phyloP scores from a whole-genome alignment of 2,797 vertebrate species.

The Poecilia wingei region DNA sequence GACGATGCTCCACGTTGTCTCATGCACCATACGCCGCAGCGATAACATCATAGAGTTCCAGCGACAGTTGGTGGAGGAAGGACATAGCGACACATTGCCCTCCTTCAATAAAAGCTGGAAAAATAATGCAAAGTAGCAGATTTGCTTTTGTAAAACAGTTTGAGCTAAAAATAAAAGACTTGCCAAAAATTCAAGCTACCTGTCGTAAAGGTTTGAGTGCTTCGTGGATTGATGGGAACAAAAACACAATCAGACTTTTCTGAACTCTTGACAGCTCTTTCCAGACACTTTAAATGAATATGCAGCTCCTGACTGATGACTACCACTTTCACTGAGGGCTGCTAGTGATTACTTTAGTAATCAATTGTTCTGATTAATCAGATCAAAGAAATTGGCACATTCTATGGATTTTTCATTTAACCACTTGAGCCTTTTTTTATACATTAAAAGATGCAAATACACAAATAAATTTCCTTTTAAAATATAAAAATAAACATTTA shows the following conservation, averaged over 20 bases:
- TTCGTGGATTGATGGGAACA: neutral
- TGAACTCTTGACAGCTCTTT: neutral
- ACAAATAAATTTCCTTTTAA: too few relatives aligned
- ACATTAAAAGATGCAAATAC: too few relatives aligned
- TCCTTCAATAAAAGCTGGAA: constrained; percentile 75
- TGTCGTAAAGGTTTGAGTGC: neutral
- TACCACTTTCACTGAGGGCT: neutral
- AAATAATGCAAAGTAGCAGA: neutral
- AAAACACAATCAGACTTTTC: neutral
- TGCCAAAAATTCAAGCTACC: neutral
- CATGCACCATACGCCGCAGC: constrained; percentile 73
- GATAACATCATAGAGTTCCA: constrained; percentile 80
- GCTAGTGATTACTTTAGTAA: neutral
- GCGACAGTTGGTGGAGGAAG: constrained; percentile 63
- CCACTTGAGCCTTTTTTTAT: too few relatives aligned
- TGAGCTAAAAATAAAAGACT: neutral
- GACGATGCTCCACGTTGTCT: constrained; percentile 68
- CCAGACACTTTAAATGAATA: neutral
- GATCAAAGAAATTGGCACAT: too few relatives aligned
- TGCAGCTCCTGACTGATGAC: neutral
- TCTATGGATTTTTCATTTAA: too few relatives aligned
- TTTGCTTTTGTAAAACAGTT: neutral
- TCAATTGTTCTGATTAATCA: neutral
- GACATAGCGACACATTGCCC: constrained; percentile 70
- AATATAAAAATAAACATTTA: too few relatives aligned